These are phyloP conservation scores for Ochotona curzoniae DNA, from an alignment of 2,113 vertebrate genomes.

Conservation along the genomic window DNA sequence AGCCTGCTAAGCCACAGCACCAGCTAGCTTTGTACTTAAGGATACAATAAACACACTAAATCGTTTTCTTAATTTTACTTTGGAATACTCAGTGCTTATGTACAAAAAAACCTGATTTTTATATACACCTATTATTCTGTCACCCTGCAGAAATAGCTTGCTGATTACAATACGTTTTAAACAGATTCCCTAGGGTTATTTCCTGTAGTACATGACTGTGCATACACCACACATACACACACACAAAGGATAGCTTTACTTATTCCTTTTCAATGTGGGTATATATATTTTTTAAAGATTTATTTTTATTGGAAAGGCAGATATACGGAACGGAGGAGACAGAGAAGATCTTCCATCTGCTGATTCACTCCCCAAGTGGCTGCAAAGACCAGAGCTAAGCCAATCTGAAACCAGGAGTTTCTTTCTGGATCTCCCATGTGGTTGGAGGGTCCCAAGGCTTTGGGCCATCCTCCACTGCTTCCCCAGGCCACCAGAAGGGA, in stretches of 20 bases:
- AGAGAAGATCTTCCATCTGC: too few relatives aligned
- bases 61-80: slow-evolving; percentile 26
- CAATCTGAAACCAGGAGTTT: too few relatives aligned
- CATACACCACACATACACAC: not conserved
- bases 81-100: not conserved
- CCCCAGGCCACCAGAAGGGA: too few relatives aligned
- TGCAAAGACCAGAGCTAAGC: too few relatives aligned
- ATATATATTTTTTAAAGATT: not conserved
- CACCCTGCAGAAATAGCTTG: not conserved
- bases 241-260: not conserved
- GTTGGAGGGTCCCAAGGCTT: too few relatives aligned
- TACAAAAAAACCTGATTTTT: not conserved
- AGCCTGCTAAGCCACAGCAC: too few relatives aligned
- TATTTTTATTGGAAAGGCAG: too few relatives aligned
- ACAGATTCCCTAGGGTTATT: not conserved
- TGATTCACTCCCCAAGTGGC: too few relatives aligned
- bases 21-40: too few relatives aligned
- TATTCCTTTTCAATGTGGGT: slow-evolving; percentile 6
- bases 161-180: not conserved
- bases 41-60: not conserved
- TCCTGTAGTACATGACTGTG: not conserved
- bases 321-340: too few relatives aligned
- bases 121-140: not conserved
- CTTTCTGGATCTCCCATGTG: too few relatives aligned
- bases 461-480: too few relatives aligned